These are phyloP conservation scores for Anableps anableps DNA, from an alignment of 2,797 vertebrate species.

Conservation along the genomic window DNA sequence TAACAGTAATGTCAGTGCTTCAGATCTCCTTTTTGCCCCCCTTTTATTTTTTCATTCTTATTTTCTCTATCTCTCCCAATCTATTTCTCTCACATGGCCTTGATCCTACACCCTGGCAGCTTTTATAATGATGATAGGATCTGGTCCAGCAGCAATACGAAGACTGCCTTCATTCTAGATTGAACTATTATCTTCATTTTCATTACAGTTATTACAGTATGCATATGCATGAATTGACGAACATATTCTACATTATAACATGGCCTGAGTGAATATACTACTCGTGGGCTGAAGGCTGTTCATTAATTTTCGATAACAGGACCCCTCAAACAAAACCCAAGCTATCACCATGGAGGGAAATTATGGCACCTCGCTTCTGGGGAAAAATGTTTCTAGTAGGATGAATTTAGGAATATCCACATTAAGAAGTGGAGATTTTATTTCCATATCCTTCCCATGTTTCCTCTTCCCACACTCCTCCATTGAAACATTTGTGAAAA, in stretches of 20 bases:
- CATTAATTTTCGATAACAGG: constrained; percentile 55
- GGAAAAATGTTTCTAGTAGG: constrained; percentile 9
- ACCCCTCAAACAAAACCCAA: constrained; percentile 29
- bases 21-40: constrained; percentile 31
- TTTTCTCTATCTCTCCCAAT: constrained; percentile 34
- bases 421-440: constrained; percentile 32
- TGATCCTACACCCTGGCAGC: constrained; percentile 42
- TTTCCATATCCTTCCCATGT: constrained; percentile 19
- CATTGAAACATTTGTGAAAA: constrained; percentile 36
- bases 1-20: constrained; percentile 69
- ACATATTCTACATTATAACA: constrained; percentile 61
- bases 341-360: constrained; percentile 25
- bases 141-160: constrained; percentile 62
- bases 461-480: not conserved
- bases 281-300: constrained; percentile 45
- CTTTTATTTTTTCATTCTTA: constrained; percentile 36
- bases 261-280: constrained; percentile 37
- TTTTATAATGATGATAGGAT: constrained; percentile 71
- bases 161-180: constrained; percentile 61
- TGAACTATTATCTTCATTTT: constrained; percentile 70
- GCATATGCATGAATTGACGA: constrained; percentile 65
- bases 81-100: constrained; percentile 32
- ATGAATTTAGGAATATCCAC: constrained; percentile 37
- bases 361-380: constrained; percentile 29
- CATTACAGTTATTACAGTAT: constrained; percentile 67